Percentiles rank a stretch among this genome's conserved stretches.
phyloP scores from a whole-genome alignment of 1,140 invertebrate species.

The Melitaea cinxia region DNA sequence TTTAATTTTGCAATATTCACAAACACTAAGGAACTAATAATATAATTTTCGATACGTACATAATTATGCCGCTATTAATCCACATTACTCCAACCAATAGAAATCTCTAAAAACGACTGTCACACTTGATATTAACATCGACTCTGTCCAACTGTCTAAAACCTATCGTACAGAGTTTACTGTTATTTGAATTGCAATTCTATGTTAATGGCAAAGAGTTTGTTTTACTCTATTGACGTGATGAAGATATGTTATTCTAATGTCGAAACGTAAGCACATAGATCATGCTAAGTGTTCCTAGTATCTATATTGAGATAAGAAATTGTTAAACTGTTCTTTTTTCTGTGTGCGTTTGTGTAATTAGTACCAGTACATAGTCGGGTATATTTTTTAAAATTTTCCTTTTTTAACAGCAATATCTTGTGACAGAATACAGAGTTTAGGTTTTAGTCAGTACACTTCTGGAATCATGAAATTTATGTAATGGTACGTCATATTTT shows the following conservation, averaged over 20 bases:
- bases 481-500: too few relatives aligned
- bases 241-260: constrained; percentile 3
- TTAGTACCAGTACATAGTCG: too few relatives aligned
- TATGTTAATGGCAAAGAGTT: constrained; percentile 22
- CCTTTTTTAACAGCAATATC: too few relatives aligned
- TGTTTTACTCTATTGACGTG: constrained; percentile 11
- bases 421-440: too few relatives aligned
- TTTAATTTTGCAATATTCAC: too few relatives aligned
- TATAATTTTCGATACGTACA: too few relatives aligned
- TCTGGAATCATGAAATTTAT: too few relatives aligned
- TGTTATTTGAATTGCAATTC: constrained; percentile 19
- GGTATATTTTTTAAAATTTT: too few relatives aligned
- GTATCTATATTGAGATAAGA: constrained; percentile 47
- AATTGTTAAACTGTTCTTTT: constrained; percentile 41
- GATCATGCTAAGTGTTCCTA: constrained; percentile 44
- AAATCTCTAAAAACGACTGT: constrained; percentile 40
- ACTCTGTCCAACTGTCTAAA: constrained; percentile 42
- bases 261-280: constrained; percentile 39
- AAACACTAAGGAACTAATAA: too few relatives aligned
- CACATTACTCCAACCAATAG: constrained; percentile 40
- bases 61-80: constrained; percentile 36
- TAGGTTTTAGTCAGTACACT: too few relatives aligned
- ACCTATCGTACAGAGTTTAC: constrained; percentile 15
- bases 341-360: constrained; percentile 3
- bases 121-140: constrained; percentile 43